These are phyloP conservation scores for Sebastes matsubarae DNA, from an alignment of 2,797 vertebrate genomes.

Conservation along the genomic window DNA sequence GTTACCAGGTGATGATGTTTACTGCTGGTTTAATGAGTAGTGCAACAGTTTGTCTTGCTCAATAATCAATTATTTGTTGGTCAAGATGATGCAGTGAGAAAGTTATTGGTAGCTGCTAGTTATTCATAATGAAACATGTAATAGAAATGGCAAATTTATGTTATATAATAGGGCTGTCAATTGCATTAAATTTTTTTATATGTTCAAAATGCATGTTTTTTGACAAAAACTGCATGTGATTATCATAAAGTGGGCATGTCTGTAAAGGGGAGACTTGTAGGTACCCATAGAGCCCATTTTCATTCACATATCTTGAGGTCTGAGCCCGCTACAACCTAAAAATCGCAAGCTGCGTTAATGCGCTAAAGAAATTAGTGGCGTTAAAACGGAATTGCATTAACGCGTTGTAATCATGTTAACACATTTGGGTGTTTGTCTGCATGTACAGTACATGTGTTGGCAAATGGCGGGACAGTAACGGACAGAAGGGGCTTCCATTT, in stretches of 20 bases:
- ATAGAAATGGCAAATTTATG: background rate
- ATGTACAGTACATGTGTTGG: background rate
- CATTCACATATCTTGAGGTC: too few species aligned
- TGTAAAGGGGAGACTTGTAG: too few species aligned
- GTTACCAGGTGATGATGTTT: conserved; percentile 40
- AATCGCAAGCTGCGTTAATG: too few species aligned
- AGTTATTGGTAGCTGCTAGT: background rate
- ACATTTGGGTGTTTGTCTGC: background rate
- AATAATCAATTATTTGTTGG: conserved; percentile 9
- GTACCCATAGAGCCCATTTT: too few species aligned
- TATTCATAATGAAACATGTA: background rate
- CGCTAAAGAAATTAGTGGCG: too few species aligned
- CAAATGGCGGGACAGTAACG: background rate
- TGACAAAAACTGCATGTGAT: too few species aligned
- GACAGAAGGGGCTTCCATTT: background rate
- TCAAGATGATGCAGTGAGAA: background rate
- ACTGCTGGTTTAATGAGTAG: conserved; percentile 37
- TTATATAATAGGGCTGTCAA: background rate
- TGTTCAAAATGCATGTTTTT: too few species aligned
- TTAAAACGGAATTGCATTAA: too few species aligned
- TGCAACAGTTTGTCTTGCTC: conserved; percentile 9
- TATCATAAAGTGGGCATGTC: too few species aligned
- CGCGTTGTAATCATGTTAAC: background rate
- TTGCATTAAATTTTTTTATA: too few species aligned
- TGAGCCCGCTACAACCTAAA: too few species aligned